Evolutionary conservation across 2,113 vertebrate genomes (phyloP), one percentile per base, ranked within the genome.

Genomic region (Etheostoma spectabile): DNA sequence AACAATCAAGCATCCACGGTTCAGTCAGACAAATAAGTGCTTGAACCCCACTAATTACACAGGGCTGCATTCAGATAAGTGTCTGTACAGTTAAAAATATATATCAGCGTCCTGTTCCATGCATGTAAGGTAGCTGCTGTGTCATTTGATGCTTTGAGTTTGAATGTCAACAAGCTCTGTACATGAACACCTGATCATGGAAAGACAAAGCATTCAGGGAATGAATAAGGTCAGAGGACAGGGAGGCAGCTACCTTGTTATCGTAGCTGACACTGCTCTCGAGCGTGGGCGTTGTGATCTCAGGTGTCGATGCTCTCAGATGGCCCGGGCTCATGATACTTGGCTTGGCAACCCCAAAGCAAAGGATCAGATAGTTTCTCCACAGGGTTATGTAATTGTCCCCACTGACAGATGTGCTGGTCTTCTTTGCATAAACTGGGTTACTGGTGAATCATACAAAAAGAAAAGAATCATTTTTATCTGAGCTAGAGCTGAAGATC

Each of bases 311-410:
- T 22, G 97, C 96, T 91, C 98, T 95, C 85, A 99, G 92, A 86
- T 99, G 97, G 66, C 98, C 97, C 0, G 97, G 96, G 91, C 98
- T 99, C 97, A 99, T 99, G 91, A 99, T 97, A 86, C 97, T 99
- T 79, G 98, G 98, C 82, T 97, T 98, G 88, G 98, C 98, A 30
- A 99, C 97, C 56, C 98, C 98, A 84, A 99, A 97, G 87, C 98
- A 99, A 79, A 99, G 96, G 92, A 99, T 99, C 77, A 99, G 95
- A 90, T 99, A 99, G 90, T 99, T 99, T 90, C 98, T 96, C 98
- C 98, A 99, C 82, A 99, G 92, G 21, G 96, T 96, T 65, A 99
- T 93, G 27, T 96, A 97, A 88, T 94, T 96, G 89, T 99, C 98
- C 45, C 95, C 95, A 4, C 96, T 94, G 70, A 96, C 79, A 10